Conservation (phyloP, 2,888 invertebrate species). For the Lasioglossum lativentre region DNA sequence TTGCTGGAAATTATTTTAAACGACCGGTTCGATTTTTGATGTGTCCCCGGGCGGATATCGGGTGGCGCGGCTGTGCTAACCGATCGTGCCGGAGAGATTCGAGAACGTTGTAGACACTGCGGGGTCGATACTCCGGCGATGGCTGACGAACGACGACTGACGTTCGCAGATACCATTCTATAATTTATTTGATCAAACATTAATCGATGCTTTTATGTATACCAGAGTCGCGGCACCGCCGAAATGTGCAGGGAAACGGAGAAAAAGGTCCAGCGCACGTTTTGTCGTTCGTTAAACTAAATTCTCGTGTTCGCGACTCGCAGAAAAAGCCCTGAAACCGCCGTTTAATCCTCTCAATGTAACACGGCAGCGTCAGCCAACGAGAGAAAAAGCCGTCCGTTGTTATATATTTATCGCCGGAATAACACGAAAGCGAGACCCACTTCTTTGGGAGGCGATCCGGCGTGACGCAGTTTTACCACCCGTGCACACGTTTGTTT, state of each 20-base stretch:
- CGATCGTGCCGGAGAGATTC: not conserved
- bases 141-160: not conserved
- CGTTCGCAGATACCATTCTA: not conserved
- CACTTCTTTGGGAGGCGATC: conserved; percentile 30
- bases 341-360: not conserved
- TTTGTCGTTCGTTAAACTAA: not conserved
- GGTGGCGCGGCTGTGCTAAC: not conserved
- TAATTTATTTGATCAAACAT: not conserved
- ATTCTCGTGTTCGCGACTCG: not conserved
- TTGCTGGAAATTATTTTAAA: conserved; percentile 47
- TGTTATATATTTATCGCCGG: not conserved
- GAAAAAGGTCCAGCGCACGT: not conserved
- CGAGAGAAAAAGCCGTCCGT: not conserved
- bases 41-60: not conserved
- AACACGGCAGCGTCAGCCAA: not conserved
- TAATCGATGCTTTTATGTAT: not conserved
- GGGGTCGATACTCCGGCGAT: not conserved
- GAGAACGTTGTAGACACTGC: not conserved
- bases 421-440: conserved; percentile 18
- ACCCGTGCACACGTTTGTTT: not conserved
- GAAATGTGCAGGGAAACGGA: not conserved
- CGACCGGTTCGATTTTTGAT: conserved; percentile 27
- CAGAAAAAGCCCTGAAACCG: not conserved
- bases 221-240: not conserved
- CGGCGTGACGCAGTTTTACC: conserved; percentile 40